These are phyloP conservation scores for Lophura nycthemera DNA, from an alignment of 2,113 vertebrate species.

Conservation along the genomic window DNA sequence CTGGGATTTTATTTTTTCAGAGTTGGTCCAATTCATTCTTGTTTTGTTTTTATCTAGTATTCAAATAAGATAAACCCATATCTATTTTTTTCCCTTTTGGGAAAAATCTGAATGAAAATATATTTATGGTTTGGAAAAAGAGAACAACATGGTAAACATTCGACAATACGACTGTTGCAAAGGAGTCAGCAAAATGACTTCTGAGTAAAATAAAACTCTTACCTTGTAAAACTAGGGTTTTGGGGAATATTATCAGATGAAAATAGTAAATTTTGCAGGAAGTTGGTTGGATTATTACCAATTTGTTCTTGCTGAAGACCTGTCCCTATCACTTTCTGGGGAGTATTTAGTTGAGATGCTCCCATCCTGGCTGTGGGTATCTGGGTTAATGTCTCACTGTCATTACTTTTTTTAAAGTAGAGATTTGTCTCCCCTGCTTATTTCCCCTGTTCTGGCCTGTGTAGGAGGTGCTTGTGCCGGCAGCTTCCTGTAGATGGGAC, in stretches of 20 bases:
- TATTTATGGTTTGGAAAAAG: neutral
- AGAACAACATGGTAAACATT: neutral
- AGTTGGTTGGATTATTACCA: neutral
- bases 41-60: neutral
- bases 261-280: neutral
- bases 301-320: neutral
- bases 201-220: neutral
- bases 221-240: neutral
- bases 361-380: accelerated
- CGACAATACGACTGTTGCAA: neutral
- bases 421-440: neutral
- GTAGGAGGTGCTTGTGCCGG: neutral
- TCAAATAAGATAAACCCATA: neutral
- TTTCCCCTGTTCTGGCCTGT: neutral
- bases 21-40: neutral
- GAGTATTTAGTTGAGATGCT: neutral
- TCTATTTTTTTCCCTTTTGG: neutral
- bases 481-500: constrained; percentile 11
- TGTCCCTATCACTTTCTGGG: neutral
- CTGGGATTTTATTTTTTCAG: neutral
- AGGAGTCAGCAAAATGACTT: neutral
- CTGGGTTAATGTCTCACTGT: neutral
- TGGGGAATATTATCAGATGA: neutral
- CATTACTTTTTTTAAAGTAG: neutral
- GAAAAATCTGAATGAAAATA: neutral